A percentile compares a stretch with the other conserved stretches of the same genome.
phyloP scores from a whole-genome alignment of 2,797 vertebrate genomes.

The Helarctos malayanus region DNA sequence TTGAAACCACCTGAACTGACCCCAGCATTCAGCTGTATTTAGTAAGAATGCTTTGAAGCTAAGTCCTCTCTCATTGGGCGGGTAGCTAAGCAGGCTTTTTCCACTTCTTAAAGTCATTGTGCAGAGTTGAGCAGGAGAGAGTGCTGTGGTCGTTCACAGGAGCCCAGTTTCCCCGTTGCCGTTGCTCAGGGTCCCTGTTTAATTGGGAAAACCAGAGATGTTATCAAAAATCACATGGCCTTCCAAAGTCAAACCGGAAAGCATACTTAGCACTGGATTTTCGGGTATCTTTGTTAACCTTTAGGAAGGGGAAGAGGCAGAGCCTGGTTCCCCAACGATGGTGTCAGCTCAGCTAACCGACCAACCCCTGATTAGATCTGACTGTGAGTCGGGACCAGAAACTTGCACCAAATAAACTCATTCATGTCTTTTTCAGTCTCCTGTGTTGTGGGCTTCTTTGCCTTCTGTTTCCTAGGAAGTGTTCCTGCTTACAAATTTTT shows the following conservation, averaged over 20 bases:
- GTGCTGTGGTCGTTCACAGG: accelerated
- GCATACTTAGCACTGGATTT: accelerated
- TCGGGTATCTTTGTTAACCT: background rate
- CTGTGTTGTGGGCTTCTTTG: accelerated
- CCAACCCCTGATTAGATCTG: background rate
- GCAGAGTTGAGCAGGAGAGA: background rate
- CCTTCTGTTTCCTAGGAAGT: background rate
- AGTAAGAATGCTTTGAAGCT: background rate
- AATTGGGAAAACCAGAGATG: background rate
- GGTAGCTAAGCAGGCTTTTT: background rate
- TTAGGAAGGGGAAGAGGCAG: background rate
- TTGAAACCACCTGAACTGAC: background rate
- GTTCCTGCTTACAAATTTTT: background rate
- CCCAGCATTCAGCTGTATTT: background rate
- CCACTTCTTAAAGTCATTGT: accelerated
- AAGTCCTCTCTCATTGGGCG: background rate
- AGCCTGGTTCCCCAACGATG: background rate
- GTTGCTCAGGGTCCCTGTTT: background rate
- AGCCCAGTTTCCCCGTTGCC: background rate
- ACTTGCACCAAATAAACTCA: accelerated
- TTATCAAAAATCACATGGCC: constrained; percentile 43
- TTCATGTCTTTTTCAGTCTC: accelerated
- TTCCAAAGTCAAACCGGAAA: background rate
- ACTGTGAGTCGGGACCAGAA: background rate
- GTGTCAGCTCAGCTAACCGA: background rate